Percentiles rank a stretch among this genome's conserved stretches.
phyloP scores from a whole-genome alignment of 2,113 vertebrate species.

The Phyllopteryx taeniolatus region DNA sequence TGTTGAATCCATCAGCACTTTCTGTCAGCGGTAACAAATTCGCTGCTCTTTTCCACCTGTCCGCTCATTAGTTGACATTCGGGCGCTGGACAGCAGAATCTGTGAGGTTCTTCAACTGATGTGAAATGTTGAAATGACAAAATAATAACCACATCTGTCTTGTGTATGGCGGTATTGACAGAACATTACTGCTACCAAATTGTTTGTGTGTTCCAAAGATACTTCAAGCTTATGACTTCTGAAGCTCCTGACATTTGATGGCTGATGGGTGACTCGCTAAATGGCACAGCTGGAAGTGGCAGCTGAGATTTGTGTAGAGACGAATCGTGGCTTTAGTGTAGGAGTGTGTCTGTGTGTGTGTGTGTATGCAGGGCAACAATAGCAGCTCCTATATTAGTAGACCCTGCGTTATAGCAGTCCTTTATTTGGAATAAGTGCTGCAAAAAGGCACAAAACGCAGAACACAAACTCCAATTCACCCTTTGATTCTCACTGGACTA shows the following conservation, averaged over 20 bases:
- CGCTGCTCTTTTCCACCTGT: constrained; percentile 63
- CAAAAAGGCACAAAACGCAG: not conserved
- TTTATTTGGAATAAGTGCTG: not conserved
- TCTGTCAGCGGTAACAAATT: constrained; percentile 72
- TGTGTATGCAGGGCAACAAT: not conserved
- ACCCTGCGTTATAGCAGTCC: not conserved
- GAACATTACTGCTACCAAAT: constrained; percentile 87
- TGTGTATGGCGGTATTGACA: constrained; percentile 90
- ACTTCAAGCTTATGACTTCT: constrained; percentile 78
- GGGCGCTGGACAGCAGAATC: constrained; percentile 76
- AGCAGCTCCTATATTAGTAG: not conserved
- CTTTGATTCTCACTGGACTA: not conserved
- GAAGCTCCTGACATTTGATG: constrained; percentile 60
- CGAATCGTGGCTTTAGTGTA: not conserved
- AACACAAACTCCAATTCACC: not conserved
- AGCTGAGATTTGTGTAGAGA: constrained; percentile 7
- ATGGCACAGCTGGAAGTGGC: constrained; percentile 27
- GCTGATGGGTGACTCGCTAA: constrained; percentile 51
- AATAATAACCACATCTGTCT: constrained; percentile 98
- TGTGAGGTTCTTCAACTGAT: constrained; percentile 78
- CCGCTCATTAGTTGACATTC: constrained; percentile 70
- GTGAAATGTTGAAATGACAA: constrained; percentile 85
- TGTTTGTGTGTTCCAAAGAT: constrained; percentile 90
- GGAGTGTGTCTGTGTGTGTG: not conserved
- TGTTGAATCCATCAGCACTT: constrained; percentile 66